phyloP scores from a whole-genome alignment of 30 jellyfish, hydroid and myxozoan species.

The Aurelia aurita complex sp. Pacific region DNA sequence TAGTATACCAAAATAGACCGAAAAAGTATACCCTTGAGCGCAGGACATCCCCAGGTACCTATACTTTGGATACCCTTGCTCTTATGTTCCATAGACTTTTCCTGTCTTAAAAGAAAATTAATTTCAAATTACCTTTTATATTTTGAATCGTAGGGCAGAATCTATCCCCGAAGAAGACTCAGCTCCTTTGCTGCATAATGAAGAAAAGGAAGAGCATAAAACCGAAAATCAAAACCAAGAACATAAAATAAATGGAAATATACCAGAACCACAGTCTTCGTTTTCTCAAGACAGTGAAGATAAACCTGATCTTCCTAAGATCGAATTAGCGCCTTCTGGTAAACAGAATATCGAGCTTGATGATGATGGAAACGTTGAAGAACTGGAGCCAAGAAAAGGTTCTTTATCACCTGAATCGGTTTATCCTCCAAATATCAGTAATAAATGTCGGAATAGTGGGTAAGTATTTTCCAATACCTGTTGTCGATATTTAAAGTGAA shows the following conservation, averaged over 20 bases:
- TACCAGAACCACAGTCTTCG: conserved; percentile 31
- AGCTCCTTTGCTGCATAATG: not conserved
- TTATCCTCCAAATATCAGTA: not conserved
- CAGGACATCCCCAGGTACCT: too few relatives aligned
- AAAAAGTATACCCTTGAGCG: too few relatives aligned
- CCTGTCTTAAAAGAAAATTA: not conserved
- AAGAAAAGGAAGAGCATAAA: not conserved
- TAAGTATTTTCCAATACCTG: too few relatives aligned
- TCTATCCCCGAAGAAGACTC: conserved; percentile 25
- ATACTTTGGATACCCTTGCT: too few relatives aligned
- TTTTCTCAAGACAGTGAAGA: conserved; percentile 23
- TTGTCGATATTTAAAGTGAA: too few relatives aligned
- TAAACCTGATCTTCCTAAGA: conserved; percentile 1
- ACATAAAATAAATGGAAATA: conserved; percentile 6
- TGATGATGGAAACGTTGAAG: conserved; percentile 5
- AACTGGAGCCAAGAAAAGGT: not conserved
- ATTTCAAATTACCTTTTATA: not conserved
- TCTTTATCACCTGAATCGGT: conserved; percentile 20
- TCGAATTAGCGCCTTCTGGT: conserved; percentile 1
- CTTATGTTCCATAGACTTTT: too few relatives aligned
- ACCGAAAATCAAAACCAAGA: not conserved
- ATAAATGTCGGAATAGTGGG: too few relatives aligned
- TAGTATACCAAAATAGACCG: too few relatives aligned
- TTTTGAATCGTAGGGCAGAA: not conserved
- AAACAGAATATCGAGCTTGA: not conserved